Conservation (phyloP, 2,797 vertebrate species). For the Lophotriccus pileatus region DNA sequence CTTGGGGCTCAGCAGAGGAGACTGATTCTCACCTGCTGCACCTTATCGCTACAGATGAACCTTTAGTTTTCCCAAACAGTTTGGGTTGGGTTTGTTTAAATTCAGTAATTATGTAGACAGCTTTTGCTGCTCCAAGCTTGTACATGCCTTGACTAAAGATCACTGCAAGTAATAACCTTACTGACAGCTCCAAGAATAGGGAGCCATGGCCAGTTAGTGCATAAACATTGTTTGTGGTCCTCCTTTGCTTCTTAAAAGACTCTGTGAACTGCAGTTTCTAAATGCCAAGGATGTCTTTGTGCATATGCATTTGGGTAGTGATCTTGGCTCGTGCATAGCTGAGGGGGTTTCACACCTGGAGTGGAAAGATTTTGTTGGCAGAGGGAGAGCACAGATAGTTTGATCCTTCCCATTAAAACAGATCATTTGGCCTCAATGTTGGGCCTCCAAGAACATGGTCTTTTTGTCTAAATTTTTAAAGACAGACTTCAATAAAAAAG, state of each 20-base stretch:
- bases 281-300: not conserved
- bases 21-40: not conserved
- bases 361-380: not conserved
- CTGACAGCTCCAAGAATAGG: not conserved
- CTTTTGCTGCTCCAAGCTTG: not conserved
- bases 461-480: not conserved
- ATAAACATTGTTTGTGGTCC: not conserved
- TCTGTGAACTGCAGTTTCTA: not conserved
- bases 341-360: not conserved
- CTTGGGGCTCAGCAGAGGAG: not conserved
- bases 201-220: not conserved
- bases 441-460: not conserved
- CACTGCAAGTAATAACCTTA: not conserved
- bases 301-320: accelerated
- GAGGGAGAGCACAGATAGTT: not conserved
- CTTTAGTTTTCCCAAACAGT: not conserved
- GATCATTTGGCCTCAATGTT: not conserved
- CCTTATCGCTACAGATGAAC: not conserved
- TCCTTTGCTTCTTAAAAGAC: not conserved
- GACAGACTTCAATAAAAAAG: not conserved
- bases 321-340: not conserved
- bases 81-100: accelerated
- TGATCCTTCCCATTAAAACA: not conserved
- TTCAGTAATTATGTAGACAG: not conserved
- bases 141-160: not conserved